phyloP scores from a whole-genome alignment of 1,140 invertebrate species.

The Drosophila tristis region DNA sequence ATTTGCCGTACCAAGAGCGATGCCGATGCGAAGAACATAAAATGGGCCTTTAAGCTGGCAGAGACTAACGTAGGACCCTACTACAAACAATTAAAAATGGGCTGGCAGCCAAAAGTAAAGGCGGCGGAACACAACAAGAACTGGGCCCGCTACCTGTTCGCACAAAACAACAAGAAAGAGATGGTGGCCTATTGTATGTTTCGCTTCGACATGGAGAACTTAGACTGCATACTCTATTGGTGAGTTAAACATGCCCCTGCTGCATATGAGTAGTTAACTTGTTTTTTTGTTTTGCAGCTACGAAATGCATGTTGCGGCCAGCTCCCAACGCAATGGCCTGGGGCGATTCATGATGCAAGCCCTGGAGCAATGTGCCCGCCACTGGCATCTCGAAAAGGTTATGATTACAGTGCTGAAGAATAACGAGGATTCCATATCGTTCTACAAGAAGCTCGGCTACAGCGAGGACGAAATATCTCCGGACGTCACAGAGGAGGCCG shows the following conservation, averaged over 20 bases:
- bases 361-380: constrained; percentile 90
- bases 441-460: constrained; percentile 89
- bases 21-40: constrained; percentile 81
- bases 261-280: background rate
- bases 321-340: constrained; percentile 89
- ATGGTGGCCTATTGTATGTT: constrained; percentile 91
- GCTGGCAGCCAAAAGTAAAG: constrained; percentile 88
- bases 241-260: constrained; percentile 68
- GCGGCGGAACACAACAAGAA: constrained; percentile 88
- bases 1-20: constrained; percentile 71
- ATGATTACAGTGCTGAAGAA: constrained; percentile 92
- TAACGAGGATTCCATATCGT: constrained; percentile 88
- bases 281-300: constrained; percentile 86
- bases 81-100: constrained; percentile 86
- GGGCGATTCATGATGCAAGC: constrained; percentile 92
- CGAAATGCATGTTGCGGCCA: constrained; percentile 91
- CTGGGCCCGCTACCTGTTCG: constrained; percentile 88
- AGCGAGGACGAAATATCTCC: constrained; percentile 85
- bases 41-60: constrained; percentile 88
- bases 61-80: constrained; percentile 87
- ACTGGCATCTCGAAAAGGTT: constrained; percentile 90
- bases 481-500: constrained; percentile 84
- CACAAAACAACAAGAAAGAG: constrained; percentile 84
- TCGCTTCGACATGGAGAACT: constrained; percentile 92
- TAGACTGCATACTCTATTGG: constrained; percentile 92